Percentiles rank a stretch among this genome's conserved stretches.
Conservation (phyloP, 2,113 vertebrate genomes). For the Cyanocitta stelleri region DNA sequence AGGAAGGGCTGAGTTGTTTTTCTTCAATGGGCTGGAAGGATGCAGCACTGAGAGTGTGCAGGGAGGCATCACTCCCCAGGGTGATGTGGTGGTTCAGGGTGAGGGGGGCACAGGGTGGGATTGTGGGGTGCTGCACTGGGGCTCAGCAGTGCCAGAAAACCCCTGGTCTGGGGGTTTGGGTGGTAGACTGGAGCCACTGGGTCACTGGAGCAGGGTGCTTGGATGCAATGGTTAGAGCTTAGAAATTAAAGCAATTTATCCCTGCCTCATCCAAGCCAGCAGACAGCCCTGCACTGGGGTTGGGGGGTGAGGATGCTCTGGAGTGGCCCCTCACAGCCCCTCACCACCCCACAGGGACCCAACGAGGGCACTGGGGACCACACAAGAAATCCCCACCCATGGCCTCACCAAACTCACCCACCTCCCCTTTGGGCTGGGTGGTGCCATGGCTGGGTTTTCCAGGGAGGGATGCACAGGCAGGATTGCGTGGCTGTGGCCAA, state of each 20-base stretch:
- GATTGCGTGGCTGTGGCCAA: rapidly evolving
- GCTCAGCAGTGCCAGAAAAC: not conserved
- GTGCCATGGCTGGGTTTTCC: rapidly evolving
- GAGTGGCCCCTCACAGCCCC: not conserved
- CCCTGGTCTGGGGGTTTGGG: not conserved
- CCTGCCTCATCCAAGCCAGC: not conserved
- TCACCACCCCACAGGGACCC: not conserved
- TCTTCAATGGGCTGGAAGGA: not conserved
- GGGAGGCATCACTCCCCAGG: not conserved
- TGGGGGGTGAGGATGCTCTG: not conserved
- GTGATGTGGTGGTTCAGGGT: not conserved
- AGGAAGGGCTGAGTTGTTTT: not conserved
- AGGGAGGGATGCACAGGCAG: rapidly evolving
- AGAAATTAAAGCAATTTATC: not conserved
- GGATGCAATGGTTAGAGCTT: not conserved
- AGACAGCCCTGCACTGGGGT: rapidly evolving
- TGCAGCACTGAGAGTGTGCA: rapidly evolving
- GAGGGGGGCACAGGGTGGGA: not conserved
- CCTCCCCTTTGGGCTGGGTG: not conserved
- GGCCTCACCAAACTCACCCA: too few relatives aligned
- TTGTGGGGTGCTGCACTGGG: not conserved
- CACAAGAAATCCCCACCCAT: not conserved
- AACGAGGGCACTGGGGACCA: not conserved
- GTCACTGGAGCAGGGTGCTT: not conserved
- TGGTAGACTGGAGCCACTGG: not conserved